Conservation (phyloP, 23 tunicate genomes). For the Styela clava region DNA sequence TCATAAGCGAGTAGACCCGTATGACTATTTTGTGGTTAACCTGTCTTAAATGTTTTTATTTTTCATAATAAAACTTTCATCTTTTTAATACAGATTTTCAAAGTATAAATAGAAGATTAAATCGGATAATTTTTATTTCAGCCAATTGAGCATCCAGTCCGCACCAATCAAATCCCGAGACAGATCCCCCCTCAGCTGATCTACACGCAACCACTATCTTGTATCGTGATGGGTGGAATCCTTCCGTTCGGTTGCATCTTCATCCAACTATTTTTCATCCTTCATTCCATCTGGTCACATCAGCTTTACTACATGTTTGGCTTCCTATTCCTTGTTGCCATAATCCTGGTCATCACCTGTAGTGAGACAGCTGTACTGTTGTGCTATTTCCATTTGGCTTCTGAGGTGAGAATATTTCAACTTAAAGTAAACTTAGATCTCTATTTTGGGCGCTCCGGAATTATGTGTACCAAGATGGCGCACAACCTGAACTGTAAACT, state of each 20-base stretch:
- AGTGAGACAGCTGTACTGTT: conserved; percentile 93
- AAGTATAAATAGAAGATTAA: no score
- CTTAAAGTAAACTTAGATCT: background rate
- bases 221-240: conserved; percentile 97
- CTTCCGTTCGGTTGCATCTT: conserved; percentile 99
- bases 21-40: no score
- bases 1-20: no score
- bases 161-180: conserved; percentile 98
- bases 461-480: no score
- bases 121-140: no score
- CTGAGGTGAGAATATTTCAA: conserved; percentile 82
- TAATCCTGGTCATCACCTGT: conserved; percentile 91
- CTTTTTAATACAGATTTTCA: no score
- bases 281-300: conserved; percentile 98
- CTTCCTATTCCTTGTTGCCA: conserved; percentile 79
- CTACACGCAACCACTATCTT: conserved; percentile 80
- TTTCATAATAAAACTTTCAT: no score
- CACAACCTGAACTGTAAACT: no score
- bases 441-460: background rate
- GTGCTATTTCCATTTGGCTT: conserved; percentile 98
- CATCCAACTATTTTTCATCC: conserved; percentile 97
- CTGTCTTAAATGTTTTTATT: no score
- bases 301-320: conserved; percentile 99
- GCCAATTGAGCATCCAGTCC: conserved; percentile 90
- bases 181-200: conserved; percentile 90